Base-by-base conservation (phyloP, 2,888 invertebrate species). In the Colostygia pectinataria region DNA sequence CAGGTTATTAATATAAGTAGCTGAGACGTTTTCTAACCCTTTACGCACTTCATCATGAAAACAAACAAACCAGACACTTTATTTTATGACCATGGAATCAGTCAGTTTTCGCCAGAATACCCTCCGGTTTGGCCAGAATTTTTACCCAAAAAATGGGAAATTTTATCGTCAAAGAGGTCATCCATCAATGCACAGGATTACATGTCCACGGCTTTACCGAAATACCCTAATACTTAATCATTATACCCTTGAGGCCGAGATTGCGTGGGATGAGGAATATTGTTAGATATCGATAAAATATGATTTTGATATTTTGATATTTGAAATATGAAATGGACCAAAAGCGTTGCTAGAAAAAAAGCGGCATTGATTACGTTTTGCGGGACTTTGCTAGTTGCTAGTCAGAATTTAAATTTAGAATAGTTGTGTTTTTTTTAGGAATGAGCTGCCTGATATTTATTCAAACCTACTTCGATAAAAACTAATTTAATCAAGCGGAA, bases 101-200 rank as follows among this genome's bases (percentile, higher is more conserved):
- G n/a, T n/a, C n/a, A n/a, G n/a, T n/a, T n/a, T n/a, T n/a, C n/a
- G n/a, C n/a, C n/a, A n/a, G n/a, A n/a, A 34, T 32, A 33, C 34
- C 51, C 40, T 47, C 45, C 45, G 40, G 33, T 42, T 56, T 52
- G 54, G 49, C 49, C 36, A 47, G 44, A 49, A 43, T 52, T 61
- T 79, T 83, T 77, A 67, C 70, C 75, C 63, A 68, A 77, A 81
- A 86, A 80, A 74, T 73, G 74, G 74, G 77, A 79, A 77, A 73
- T 69, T 74, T 71, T 71, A 77, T 78, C 72, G 63, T 53, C 58
- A 57, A 60, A 69, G 61, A 71, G 74, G 77, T 72, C 81, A 89
- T 88, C 89, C 78, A 89, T 89, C 88, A 88, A 76, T 67, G 59
- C 54, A 63, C 29, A 57, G 74, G 81, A 80, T 83, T 80, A 80